phyloP scores from a whole-genome alignment of 2,888 invertebrate species.

The Pedicia rivosa region DNA sequence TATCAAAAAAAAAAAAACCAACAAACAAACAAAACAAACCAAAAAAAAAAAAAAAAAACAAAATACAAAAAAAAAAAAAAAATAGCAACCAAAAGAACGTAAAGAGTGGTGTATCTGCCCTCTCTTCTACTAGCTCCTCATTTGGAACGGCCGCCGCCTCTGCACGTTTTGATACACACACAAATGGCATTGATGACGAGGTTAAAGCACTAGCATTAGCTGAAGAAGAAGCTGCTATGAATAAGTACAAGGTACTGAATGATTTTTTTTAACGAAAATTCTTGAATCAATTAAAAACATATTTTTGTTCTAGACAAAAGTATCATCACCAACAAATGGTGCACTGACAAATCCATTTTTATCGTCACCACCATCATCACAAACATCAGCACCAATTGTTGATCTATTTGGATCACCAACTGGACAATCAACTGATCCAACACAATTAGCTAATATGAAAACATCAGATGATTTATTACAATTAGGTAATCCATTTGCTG shows the following conservation, averaged over 20 bases:
- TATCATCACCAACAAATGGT: constrained; percentile 55
- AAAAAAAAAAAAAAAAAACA: too few species aligned
- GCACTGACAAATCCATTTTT: constrained; percentile 73
- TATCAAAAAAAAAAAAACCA: too few species aligned
- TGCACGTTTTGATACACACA: constrained; percentile 46
- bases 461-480: constrained; percentile 81
- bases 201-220: constrained; percentile 76
- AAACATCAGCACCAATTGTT: constrained; percentile 45
- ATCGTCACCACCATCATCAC: constrained; percentile 45
- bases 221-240: constrained; percentile 92
- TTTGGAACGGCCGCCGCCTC: constrained; percentile 73
- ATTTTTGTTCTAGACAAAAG: constrained; percentile 43
- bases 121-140: constrained; percentile 75
- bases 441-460: constrained; percentile 33
- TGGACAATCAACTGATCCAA: constrained; percentile 25
- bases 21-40: too few species aligned
- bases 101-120: constrained; percentile 73
- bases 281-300: constrained; percentile 2
- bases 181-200: constrained; percentile 71
- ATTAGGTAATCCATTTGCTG: constrained; percentile 82
- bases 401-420: constrained; percentile 60
- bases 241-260: constrained; percentile 71
- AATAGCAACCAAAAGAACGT: constrained; percentile 76
- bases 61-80: constrained; percentile 14
- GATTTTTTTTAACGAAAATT: not conserved